Conservation (phyloP, 2,797 vertebrate species). For the Anabacerthia variegaticeps region DNA sequence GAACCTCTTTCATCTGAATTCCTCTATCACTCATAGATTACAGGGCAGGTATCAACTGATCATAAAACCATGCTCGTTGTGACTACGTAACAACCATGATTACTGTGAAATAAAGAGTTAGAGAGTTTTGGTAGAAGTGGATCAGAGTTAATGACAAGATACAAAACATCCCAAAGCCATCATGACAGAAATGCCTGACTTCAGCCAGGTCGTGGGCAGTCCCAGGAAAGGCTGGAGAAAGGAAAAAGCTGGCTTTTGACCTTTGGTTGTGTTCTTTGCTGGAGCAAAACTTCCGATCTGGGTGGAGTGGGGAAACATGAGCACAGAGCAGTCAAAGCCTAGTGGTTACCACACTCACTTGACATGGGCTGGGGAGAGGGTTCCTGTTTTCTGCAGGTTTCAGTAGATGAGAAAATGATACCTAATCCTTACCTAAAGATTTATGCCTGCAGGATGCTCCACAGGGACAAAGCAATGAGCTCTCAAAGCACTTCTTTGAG, state of each 20-base stretch:
- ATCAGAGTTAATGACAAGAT: background rate
- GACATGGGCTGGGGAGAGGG: background rate
- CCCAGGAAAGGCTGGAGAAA: background rate
- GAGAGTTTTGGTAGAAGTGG: background rate
- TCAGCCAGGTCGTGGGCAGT: background rate
- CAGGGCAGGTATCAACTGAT: conserved; percentile 4
- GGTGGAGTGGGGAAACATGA: background rate
- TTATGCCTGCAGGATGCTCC: background rate
- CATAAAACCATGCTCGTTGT: background rate
- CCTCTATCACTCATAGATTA: conserved; percentile 42
- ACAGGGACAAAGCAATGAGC: background rate
- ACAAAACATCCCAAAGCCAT: background rate
- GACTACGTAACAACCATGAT: background rate
- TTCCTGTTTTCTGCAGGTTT: background rate
- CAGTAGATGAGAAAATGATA: background rate
- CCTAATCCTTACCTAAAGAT: background rate
- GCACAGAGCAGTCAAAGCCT: background rate
- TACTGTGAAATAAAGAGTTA: conserved; percentile 17
- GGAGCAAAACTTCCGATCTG: background rate
- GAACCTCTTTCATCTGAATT: conserved; percentile 51
- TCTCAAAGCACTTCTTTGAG: background rate
- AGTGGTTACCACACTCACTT: background rate
- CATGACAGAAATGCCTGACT: background rate
- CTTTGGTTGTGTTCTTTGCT: background rate
- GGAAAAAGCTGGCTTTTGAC: background rate